These are phyloP conservation scores for Scyliorhinus canicula DNA, from an alignment of 2,797 vertebrate genomes.

Conservation along the genomic window DNA sequence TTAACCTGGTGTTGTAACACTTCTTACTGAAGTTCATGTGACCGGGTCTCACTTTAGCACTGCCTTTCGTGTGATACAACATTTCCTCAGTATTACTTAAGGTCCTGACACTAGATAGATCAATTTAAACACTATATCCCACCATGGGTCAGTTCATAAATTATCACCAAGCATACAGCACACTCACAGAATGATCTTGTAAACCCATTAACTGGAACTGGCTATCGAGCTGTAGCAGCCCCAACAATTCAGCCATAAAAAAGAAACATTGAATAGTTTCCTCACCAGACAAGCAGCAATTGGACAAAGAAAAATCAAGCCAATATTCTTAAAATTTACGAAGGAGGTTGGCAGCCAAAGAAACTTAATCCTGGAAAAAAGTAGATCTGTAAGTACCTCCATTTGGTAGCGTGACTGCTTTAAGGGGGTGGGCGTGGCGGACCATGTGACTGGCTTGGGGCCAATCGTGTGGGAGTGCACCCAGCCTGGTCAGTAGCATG, in stretches of 20 bases:
- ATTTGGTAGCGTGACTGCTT: too few relatives aligned
- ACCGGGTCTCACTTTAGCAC: neutral
- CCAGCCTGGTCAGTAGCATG: too few relatives aligned
- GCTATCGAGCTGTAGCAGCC: neutral
- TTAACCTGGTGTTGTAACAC: too few relatives aligned
- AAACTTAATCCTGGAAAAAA: neutral
- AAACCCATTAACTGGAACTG: neutral
- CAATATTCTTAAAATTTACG: neutral
- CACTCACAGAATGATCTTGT: neutral
- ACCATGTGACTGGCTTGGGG: too few relatives aligned
- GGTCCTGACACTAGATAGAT: neutral
- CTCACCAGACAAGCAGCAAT: neutral
- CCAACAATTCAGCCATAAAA: neutral
- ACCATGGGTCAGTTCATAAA: neutral
- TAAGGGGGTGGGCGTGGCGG: too few relatives aligned
- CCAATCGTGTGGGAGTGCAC: too few relatives aligned
- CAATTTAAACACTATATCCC: neutral
- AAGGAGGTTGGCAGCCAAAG: neutral
- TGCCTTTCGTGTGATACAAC: neutral
- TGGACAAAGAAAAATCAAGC: neutral
- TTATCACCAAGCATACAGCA: neutral
- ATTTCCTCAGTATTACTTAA: neutral
- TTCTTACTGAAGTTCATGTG: too few relatives aligned
- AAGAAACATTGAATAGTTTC: neutral
- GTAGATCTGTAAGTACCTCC: neutral